These are phyloP conservation scores for Amitus sp. DNA, from an alignment of 2,888 invertebrate species.

Conservation along the genomic window DNA sequence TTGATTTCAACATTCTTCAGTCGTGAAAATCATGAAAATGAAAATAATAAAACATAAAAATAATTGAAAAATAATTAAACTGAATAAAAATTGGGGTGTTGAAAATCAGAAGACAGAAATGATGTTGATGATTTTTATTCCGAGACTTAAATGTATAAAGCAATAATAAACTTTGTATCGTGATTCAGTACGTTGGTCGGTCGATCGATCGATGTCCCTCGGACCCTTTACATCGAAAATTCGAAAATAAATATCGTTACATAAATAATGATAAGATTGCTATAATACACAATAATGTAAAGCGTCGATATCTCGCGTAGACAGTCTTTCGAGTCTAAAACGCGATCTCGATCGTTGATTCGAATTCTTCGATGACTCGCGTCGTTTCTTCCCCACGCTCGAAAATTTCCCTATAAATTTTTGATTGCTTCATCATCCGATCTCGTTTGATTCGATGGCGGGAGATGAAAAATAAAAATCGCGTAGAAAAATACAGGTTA, in stretches of 20 bases:
- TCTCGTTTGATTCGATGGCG: constrained; percentile 23
- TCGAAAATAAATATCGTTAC: constrained; percentile 61
- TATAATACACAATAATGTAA: constrained; percentile 63
- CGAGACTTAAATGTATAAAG: constrained; percentile 7
- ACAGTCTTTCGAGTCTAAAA: constrained; percentile 25
- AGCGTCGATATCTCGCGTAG: constrained; percentile 44
- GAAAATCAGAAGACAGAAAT: too few species aligned
- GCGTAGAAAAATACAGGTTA: constrained; percentile 35
- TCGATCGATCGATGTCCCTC: constrained; percentile 53
- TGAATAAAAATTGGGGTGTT: too few species aligned
- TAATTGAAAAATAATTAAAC: too few species aligned
- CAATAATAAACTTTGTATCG: constrained; percentile 7
- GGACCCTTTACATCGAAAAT: constrained; percentile 58
- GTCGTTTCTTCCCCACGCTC: background rate
- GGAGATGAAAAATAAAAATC: constrained; percentile 12
- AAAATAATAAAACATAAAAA: too few species aligned
- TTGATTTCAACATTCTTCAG: too few species aligned
- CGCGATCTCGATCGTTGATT: constrained; percentile 6
- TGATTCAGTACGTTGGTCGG: constrained; percentile 44
- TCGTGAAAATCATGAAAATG: too few species aligned
- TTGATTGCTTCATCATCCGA: constrained; percentile 5
- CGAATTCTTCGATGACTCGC: background rate
- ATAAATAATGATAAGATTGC: constrained; percentile 63
- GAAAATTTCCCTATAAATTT: constrained; percentile 27
- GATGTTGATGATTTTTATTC: constrained; percentile 8